Evolutionary conservation across 2,888 invertebrate genomes (phyloP).

Genomic region (Nomada ferruginata): DNA sequence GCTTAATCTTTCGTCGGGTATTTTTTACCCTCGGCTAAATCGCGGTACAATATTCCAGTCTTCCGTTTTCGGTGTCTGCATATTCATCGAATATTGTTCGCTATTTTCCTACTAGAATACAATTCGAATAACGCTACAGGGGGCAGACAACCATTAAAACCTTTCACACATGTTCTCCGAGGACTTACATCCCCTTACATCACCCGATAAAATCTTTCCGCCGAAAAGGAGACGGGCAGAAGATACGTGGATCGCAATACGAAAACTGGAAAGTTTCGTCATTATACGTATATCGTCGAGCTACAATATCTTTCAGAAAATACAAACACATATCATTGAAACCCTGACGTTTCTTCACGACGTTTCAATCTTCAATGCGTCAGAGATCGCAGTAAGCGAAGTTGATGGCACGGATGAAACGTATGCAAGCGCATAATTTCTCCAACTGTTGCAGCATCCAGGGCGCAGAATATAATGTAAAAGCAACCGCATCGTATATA

Average conservation of each 20-base stretch:
- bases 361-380: slow-evolving; percentile 12
- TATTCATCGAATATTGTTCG: slow-evolving; percentile 22
- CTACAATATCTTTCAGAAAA: not conserved
- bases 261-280: no score
- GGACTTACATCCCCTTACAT: not conserved
- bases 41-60: slow-evolving; percentile 29
- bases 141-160: slow-evolving; percentile 4
- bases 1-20: slow-evolving; percentile 25
- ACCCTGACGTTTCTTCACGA: not conserved
- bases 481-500: slow-evolving; percentile 12
- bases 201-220: not conserved
- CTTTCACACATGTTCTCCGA: not conserved
- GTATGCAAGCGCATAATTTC: slow-evolving; percentile 1
- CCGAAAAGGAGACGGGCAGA: not conserved
- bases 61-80: slow-evolving; percentile 47
- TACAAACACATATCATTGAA: not conserved
- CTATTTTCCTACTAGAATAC: slow-evolving; percentile 9
- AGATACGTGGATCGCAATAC: no score
- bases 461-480: not conserved
- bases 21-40: slow-evolving; percentile 61
- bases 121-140: slow-evolving; percentile 18
- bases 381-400: not conserved
- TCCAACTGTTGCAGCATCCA: not conserved
- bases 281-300: not conserved
- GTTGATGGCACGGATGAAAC: not conserved